Evolutionary conservation across 1,140 invertebrate species (phyloP).

Genomic region (Drosophila fuyamai): DNA sequence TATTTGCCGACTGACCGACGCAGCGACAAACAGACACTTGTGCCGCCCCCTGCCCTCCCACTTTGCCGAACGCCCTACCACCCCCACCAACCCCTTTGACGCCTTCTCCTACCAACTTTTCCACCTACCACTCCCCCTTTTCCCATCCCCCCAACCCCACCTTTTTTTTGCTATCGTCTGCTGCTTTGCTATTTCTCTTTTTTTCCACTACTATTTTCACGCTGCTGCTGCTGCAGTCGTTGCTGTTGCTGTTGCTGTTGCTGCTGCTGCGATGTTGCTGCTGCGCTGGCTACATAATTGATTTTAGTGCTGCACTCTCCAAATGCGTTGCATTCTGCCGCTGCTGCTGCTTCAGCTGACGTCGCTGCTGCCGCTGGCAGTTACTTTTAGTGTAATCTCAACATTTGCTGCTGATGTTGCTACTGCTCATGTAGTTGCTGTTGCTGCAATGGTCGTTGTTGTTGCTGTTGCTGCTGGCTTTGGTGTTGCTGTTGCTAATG

Average conservation of each 20-base stretch:
- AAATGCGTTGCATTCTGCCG: slow-evolving; percentile 47
- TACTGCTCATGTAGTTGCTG: slow-evolving; percentile 35
- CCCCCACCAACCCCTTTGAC: slow-evolving; percentile 1
- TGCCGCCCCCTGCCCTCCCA: slow-evolving; percentile 21
- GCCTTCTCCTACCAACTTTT: not conserved
- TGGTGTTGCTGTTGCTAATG: slow-evolving; percentile 3
- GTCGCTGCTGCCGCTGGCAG: slow-evolving; percentile 53
- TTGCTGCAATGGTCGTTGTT: slow-evolving; percentile 33
- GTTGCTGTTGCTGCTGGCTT: not conserved
- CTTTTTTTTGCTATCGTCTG: slow-evolving; percentile 42
- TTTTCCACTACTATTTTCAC: slow-evolving; percentile 79
- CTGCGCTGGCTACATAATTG: slow-evolving; percentile 77
- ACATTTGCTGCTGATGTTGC: slow-evolving; percentile 64
- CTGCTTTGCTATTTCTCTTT: slow-evolving; percentile 68
- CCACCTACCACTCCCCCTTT: slow-evolving; percentile 1
- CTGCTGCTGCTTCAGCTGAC: slow-evolving; percentile 33
- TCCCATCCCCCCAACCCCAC: slow-evolving; percentile 11
- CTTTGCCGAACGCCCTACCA: slow-evolving; percentile 1
- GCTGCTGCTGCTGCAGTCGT: slow-evolving; percentile 34
- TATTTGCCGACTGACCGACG: slow-evolving; percentile 75
- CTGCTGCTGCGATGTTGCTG: slow-evolving; percentile 49
- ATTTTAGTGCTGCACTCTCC: slow-evolving; percentile 79
- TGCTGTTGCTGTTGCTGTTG: slow-evolving; percentile 47
- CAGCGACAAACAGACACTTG: slow-evolving; percentile 47
- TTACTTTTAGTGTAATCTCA: slow-evolving; percentile 80